Percentiles rank a stretch among this genome's conserved stretches.
Evolutionary conservation across 2,888 invertebrate genomes (phyloP).

Genomic region (Eulithis testata): DNA sequence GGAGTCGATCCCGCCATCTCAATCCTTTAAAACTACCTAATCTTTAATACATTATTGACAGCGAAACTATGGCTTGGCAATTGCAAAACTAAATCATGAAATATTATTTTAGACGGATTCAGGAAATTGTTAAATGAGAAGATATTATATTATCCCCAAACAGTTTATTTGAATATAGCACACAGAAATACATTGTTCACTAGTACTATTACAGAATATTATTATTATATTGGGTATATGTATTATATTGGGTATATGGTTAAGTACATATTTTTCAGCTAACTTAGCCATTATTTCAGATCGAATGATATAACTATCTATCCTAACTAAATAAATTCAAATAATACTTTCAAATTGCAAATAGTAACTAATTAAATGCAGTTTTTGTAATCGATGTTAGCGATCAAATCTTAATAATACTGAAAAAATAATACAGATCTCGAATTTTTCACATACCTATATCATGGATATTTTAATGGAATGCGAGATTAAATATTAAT

Average conservation of each 20-base stretch:
- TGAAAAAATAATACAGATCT: neutral
- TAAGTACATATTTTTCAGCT: too few relatives aligned
- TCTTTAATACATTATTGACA: too few relatives aligned
- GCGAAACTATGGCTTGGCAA: too few relatives aligned
- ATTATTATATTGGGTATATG: too few relatives aligned
- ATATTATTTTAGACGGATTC: neutral
- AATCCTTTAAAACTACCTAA: too few relatives aligned
- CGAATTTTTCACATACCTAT: neutral
- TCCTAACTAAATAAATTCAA: neutral
- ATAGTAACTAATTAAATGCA: constrained; percentile 22
- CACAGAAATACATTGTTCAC: constrained; percentile 18
- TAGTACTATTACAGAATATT: too few relatives aligned
- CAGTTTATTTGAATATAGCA: constrained; percentile 51
- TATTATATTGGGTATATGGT: too few relatives aligned
- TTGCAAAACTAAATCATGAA: too few relatives aligned
- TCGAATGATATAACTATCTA: neutral
- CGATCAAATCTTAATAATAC: constrained; percentile 7
- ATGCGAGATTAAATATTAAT: neutral
- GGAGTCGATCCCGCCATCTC: too few relatives aligned
- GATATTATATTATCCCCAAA: constrained; percentile 16
- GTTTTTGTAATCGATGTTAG: constrained; percentile 4
- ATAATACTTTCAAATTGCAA: constrained; percentile 12
- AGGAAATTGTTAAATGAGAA: neutral
- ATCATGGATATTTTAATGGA: neutral
- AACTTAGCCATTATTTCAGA: neutral